A percentile compares a stretch with the other conserved stretches of the same genome.
phyloP scores from a whole-genome alignment of 1,140 invertebrate genomes.

The Nasonia vitripennis region DNA sequence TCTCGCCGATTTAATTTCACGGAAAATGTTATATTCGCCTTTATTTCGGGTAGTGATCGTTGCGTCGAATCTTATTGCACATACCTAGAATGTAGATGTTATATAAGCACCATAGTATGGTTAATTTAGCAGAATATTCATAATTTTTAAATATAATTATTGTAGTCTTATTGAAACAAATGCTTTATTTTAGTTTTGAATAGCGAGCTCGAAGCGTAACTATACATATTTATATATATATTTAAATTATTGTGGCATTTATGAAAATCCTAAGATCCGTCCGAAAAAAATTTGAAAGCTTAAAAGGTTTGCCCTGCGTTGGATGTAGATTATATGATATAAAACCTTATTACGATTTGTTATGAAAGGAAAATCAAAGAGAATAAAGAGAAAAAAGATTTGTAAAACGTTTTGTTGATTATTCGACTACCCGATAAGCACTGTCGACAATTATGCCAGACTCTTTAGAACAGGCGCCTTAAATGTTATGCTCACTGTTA shows the following conservation, averaged over 20 bases:
- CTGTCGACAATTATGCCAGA: constrained; percentile 10
- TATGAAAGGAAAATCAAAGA: neutral
- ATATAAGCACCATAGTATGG: neutral
- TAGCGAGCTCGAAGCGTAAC: constrained; percentile 9
- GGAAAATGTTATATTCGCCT: neutral
- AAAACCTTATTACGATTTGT: constrained; percentile 3
- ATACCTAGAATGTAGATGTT: neutral
- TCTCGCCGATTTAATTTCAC: no score
- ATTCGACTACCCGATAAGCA: neutral
- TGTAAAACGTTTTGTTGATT: constrained; percentile 41
- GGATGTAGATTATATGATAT: constrained; percentile 7
- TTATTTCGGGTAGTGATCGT: neutral
- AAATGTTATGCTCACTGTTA: constrained; percentile 45
- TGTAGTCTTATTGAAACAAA: constrained; percentile 6
- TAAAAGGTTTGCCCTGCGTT: constrained; percentile 21
- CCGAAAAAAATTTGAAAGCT: constrained; percentile 41
- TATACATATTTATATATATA: constrained; percentile 26
- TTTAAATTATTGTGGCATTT: constrained; percentile 38
- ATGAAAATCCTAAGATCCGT: constrained; percentile 48
- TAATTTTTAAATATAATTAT: constrained; percentile 15
- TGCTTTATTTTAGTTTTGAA: constrained; percentile 20
- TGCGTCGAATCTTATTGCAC: neutral
- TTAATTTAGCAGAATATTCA: neutral
- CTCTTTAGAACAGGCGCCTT: constrained; percentile 35
- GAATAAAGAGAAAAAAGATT: neutral